phyloP scores from a whole-genome alignment of 2,797 vertebrate genomes.

The Notoglanidium macrostoma region DNA sequence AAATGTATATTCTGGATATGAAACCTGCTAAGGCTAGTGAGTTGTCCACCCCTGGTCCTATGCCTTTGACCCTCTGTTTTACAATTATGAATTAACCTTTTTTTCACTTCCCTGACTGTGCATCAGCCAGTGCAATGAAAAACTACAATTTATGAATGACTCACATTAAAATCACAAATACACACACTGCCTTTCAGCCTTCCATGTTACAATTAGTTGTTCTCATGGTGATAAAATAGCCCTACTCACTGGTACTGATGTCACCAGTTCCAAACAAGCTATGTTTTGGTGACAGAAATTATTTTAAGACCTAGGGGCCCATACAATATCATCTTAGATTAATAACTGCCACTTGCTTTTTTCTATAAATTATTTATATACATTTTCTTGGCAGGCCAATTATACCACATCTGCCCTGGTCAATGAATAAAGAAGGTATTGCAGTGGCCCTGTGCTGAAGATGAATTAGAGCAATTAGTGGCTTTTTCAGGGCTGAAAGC shows the following conservation, averaged over 20 bases:
- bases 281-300: neutral
- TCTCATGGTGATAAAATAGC: neutral
- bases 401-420: constrained; percentile 31
- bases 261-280: neutral
- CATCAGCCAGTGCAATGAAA: neutral
- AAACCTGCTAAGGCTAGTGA: neutral
- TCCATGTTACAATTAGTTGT: neutral
- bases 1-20: too few species aligned
- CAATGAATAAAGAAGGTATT: constrained; percentile 41
- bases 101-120: neutral
- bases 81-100: neutral
- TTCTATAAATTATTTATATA: constrained; percentile 36
- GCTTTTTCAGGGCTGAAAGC: constrained; percentile 29
- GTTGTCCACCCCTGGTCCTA: neutral
- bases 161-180: neutral
- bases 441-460: constrained; percentile 8
- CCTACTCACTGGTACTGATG: neutral
- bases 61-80: neutral
- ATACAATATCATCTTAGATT: constrained; percentile 16
- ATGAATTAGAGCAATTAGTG: constrained; percentile 45
- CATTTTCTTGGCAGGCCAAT: constrained; percentile 31
- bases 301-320: neutral
- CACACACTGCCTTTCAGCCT: neutral
- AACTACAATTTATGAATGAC: neutral
- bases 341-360: constrained; percentile 33